Evolutionary conservation across 2,888 invertebrate genomes (phyloP), one percentile per base, ranked within the genome.

Genomic region (Ommatoiulus sabulosus): DNA sequence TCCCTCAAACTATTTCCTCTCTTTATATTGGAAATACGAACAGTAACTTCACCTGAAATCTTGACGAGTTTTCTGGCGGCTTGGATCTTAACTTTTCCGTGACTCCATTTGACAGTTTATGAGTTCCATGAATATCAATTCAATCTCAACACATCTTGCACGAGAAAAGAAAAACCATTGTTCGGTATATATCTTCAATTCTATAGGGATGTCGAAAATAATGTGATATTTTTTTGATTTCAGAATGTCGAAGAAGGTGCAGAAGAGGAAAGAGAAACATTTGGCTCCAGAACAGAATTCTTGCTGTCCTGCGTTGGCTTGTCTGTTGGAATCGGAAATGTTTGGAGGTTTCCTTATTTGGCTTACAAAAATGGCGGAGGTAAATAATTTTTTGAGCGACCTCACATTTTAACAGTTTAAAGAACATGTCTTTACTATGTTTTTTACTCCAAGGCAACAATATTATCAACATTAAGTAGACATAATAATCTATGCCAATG

Each of bases 331-430:
- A 87, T 90, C 15, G 89, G 89, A 44, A 89, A 89, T 57, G 89
- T 89, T 8, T 89, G 89, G 89, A 85, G 88, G 86, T 91, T 91
- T 89, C 91, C 91, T 12, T 91, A 90, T 86, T 86, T 90, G 86
- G 91, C 90, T 0, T 91, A 91, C 87, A 89, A 90, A 84, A 91
- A 91, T 52, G 91, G 91, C 6, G 91, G 91, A 84, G 91, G 90
- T 90, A 35, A 84, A 72, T 88, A 3, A 52, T 17, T 15, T 35
- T 52, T 1, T 63, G n/a, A 63, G 35, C 3, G 20, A 63, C 63
- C 0, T 1, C 3, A n/a, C 17, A 63, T n/a, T n/a, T 4, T 3
- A n/a, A 6, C 7, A n/a, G 46, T 3, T 12, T 46, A 12, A 46
- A 46, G 46, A 46, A 35, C 35, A 35, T 35, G 35, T 2, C 35